Evolutionary conservation across 1,140 invertebrate genomes (phyloP).

Genomic region (Bombus waltoni): DNA sequence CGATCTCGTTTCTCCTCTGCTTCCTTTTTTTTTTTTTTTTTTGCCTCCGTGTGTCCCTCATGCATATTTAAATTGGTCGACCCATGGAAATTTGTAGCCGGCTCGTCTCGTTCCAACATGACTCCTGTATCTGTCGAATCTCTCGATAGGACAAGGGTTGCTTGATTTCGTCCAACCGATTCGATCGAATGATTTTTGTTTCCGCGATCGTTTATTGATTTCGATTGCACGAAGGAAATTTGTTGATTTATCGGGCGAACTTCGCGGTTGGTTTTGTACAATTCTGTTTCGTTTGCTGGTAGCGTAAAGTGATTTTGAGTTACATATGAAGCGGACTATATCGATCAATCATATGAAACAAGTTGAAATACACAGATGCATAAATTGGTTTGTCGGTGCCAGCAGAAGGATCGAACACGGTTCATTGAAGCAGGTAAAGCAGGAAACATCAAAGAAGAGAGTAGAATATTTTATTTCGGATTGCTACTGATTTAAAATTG

Average conservation of each 20-base stretch:
- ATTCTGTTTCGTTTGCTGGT: neutral
- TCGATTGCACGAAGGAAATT: neutral
- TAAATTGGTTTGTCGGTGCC: no score
- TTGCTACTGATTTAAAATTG: no score
- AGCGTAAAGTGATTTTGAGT: no score
- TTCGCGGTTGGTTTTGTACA: neutral
- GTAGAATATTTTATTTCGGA: no score
- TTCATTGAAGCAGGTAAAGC: no score
- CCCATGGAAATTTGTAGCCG: conserved; percentile 65
- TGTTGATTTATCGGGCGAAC: no score
- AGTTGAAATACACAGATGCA: no score
- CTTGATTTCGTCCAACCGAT: neutral
- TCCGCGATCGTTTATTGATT: neutral
- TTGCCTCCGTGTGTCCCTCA: conserved; percentile 49
- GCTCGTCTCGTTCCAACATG: conserved; percentile 35
- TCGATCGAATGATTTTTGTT: neutral
- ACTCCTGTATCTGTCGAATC: neutral
- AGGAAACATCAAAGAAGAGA: no score
- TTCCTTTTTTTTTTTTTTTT: conserved; percentile 17
- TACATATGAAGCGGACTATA: no score
- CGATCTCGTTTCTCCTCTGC: neutral
- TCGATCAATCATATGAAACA: no score
- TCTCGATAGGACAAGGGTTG: neutral
- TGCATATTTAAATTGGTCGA: conserved; percentile 74
- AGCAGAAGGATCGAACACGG: no score